These are phyloP conservation scores for Acipenser oxyrinchus DNA, from an alignment of 2,797 vertebrate genomes.

Conservation along the genomic window DNA sequence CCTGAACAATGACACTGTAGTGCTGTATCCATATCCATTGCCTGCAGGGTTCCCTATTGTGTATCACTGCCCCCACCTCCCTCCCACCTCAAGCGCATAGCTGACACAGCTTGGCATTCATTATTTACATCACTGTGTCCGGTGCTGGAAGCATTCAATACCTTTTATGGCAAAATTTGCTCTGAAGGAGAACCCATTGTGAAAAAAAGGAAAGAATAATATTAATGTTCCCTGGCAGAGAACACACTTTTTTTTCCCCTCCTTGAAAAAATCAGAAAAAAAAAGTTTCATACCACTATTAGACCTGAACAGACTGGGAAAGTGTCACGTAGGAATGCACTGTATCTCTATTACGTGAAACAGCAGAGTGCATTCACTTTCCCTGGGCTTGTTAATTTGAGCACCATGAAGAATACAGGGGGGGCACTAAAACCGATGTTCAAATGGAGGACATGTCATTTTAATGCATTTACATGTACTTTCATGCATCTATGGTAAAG, in stretches of 20 bases:
- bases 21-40: neutral
- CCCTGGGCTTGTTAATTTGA: too few relatives aligned
- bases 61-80: neutral
- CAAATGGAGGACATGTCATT: too few relatives aligned
- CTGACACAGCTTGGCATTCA: neutral
- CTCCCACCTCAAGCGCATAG: neutral
- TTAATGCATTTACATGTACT: too few relatives aligned
- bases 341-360: too few relatives aligned
- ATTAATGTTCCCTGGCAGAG: conserved; percentile 27
- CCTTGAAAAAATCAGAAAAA: conserved; percentile 41
- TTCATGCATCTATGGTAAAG: too few relatives aligned
- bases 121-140: neutral
- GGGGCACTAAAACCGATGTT: too few relatives aligned
- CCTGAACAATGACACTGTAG: neutral
- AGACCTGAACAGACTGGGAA: neutral
- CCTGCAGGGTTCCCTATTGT: neutral
- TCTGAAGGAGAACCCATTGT: conserved; percentile 21
- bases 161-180: conserved; percentile 31
- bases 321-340: too few relatives aligned
- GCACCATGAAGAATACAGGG: too few relatives aligned
- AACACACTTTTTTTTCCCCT: conserved; percentile 42
- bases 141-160: conserved; percentile 14
- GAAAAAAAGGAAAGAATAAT: too few relatives aligned
- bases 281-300: conserved; percentile 41
- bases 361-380: too few relatives aligned